phyloP scores from a whole-genome alignment of 2,888 invertebrate genomes.

The Heliconius sara region DNA sequence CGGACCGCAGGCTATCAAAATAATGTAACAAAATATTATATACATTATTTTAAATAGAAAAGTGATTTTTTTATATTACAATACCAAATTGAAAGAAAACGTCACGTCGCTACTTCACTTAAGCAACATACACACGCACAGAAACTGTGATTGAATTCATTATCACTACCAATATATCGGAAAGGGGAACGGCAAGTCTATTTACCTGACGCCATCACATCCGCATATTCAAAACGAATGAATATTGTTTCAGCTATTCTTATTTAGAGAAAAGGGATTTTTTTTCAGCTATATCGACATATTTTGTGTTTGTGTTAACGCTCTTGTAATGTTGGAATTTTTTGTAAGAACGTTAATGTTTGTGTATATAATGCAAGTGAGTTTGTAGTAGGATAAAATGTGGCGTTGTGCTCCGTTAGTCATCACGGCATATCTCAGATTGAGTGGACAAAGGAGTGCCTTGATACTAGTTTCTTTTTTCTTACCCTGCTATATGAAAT shows the following conservation, averaged over 20 bases:
- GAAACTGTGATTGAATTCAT: slow-evolving; percentile 67
- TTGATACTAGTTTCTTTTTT: no score
- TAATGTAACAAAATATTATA: not conserved
- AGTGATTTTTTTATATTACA: not conserved
- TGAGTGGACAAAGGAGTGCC: no score
- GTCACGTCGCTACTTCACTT: slow-evolving; percentile 10
- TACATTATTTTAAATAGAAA: not conserved
- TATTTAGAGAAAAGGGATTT: not conserved
- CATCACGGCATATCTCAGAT: no score
- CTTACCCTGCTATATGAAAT: no score
- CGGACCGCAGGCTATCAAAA: no score
- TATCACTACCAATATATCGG: slow-evolving; percentile 60
- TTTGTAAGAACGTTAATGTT: not conserved
- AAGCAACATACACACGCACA: slow-evolving; percentile 28
- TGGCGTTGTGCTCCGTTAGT: no score
- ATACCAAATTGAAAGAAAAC: slow-evolving; percentile 28
- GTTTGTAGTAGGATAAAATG: no score
- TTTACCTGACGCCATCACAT: slow-evolving; percentile 56
- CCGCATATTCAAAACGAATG: slow-evolving; percentile 58
- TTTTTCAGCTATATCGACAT: not conserved
- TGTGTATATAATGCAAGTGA: no score
- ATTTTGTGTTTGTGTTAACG: not conserved
- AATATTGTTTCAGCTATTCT: slow-evolving; percentile 55
- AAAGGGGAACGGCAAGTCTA: slow-evolving; percentile 57
- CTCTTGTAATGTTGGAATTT: not conserved